Evolutionary conservation across 2,113 vertebrate genomes (phyloP).

Genomic region (Uria lomvia): DNA sequence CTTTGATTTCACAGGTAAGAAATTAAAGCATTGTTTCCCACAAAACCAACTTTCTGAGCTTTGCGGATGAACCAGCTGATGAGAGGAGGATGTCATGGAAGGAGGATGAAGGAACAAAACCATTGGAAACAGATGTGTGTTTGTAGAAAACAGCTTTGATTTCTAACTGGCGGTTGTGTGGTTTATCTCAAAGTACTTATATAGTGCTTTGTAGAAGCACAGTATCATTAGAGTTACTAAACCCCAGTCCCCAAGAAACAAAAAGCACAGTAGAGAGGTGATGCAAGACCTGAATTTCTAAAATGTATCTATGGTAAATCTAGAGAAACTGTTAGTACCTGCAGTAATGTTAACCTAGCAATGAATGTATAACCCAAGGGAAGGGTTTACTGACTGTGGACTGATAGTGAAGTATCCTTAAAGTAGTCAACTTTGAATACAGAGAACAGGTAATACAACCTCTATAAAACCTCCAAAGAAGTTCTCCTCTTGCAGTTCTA

Average conservation of each 20-base stretch:
- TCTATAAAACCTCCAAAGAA: background rate
- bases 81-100: background rate
- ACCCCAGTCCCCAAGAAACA: background rate
- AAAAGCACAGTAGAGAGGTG: background rate
- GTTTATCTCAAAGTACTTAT: background rate
- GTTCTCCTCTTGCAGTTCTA: background rate
- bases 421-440: background rate
- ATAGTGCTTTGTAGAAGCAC: background rate
- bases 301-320: background rate
- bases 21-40: conserved; percentile 1
- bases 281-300: background rate
- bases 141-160: background rate
- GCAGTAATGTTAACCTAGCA: background rate
- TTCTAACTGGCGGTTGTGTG: background rate
- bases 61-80: background rate
- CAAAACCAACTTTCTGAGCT: background rate
- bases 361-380: background rate
- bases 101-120: background rate
- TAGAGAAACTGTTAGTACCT: background rate
- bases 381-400: background rate
- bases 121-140: background rate
- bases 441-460: background rate
- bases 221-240: background rate
- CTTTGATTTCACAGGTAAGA: conserved; percentile 25
- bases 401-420: background rate